Percentiles rank a stretch among this genome's conserved stretches.
phyloP scores from a whole-genome alignment of 2,113 vertebrate genomes.

The Tringa solitaria region DNA sequence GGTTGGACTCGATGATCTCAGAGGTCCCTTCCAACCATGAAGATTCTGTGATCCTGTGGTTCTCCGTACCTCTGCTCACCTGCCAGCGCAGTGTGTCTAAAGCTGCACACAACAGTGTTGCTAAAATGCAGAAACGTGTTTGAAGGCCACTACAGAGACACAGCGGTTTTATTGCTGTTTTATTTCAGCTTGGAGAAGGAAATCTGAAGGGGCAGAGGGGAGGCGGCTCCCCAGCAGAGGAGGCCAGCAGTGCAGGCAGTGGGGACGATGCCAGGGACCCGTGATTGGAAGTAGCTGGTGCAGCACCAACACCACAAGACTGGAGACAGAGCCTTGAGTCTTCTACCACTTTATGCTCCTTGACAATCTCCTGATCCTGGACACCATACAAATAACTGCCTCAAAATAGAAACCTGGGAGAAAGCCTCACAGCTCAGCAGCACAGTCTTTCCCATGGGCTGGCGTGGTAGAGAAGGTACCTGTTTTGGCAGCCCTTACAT shows the following conservation, averaged over 20 bases:
- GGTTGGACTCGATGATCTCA: no score
- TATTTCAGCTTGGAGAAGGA: neutral
- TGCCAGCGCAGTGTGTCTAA: neutral
- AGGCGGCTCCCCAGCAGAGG: neutral
- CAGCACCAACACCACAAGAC: neutral
- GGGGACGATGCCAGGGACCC: neutral
- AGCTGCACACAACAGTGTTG: fast-evolving
- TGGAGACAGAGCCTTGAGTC: neutral
- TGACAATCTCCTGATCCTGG: neutral
- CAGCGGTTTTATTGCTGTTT: fast-evolving
- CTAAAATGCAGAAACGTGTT: neutral
- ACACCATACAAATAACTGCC: neutral
- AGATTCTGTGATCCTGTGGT: no score
- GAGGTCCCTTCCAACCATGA: no score
- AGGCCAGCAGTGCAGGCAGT: neutral
- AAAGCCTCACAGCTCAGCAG: neutral
- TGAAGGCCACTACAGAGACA: neutral
- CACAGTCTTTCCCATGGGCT: neutral
- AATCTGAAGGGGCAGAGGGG: neutral
- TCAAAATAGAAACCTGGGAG: neutral
- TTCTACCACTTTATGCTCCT: neutral
- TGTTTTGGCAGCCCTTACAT: neutral
- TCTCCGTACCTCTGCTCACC: neutral
- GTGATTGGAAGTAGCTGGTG: neutral
- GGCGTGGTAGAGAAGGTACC: neutral